Percentiles rank a stretch among this genome's conserved stretches.
These are phyloP conservation scores for Anolis carolinensis DNA, from an alignment of 2,113 vertebrate species.

Conservation along the genomic window DNA sequence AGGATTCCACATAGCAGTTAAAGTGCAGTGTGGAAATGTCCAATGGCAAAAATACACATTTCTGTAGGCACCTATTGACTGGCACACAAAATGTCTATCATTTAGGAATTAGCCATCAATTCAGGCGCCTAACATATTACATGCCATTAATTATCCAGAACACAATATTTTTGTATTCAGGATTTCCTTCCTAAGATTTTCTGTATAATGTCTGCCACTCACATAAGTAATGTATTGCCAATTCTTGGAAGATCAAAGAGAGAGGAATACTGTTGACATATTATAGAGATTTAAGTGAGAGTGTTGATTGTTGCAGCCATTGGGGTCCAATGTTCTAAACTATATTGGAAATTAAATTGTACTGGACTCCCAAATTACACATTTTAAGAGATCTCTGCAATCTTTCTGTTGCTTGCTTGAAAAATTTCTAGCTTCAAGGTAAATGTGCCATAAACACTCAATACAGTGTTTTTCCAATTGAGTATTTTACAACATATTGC, in stretches of 20 bases:
- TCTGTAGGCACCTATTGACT: neutral
- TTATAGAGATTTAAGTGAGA: neutral
- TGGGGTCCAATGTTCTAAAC: neutral
- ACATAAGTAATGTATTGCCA: neutral
- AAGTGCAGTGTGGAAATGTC: neutral
- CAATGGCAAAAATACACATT: neutral
- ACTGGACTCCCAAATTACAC: rapidly evolving
- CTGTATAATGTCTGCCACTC: rapidly evolving
- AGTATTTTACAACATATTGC: neutral
- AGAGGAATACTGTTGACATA: neutral
- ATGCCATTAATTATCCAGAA: neutral
- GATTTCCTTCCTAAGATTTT: neutral
- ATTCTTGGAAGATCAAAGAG: rapidly evolving
- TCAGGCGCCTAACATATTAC: neutral
- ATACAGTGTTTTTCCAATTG: neutral
- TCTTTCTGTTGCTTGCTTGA: neutral
- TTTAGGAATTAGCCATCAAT: neutral
- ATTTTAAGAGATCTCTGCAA: neutral
- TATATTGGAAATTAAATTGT: neutral
- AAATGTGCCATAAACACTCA: constrained; percentile 12
- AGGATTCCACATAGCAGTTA: too few species aligned
- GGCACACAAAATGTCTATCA: neutral
- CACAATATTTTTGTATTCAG: neutral
- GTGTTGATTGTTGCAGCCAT: neutral
- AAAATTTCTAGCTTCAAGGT: neutral